Conservation (phyloP, 2,797 vertebrate genomes). For the Gobio occitaniae region DNA sequence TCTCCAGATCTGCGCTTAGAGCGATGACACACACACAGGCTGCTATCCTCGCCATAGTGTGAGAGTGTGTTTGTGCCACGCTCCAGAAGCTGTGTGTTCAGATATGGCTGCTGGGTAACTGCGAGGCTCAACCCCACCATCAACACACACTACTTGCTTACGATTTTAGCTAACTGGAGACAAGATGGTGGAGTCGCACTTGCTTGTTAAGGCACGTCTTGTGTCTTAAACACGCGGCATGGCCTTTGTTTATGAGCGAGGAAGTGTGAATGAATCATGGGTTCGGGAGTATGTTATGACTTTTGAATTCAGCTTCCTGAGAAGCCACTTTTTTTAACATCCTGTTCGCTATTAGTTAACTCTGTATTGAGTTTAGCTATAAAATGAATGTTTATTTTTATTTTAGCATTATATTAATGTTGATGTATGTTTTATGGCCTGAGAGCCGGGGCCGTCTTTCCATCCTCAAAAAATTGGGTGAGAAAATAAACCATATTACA, state of each 20-base stretch:
- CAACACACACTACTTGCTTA: constrained; percentile 43
- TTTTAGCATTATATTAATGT: background rate
- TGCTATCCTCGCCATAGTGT: constrained; percentile 3
- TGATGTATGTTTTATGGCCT: background rate
- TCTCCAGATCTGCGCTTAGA: constrained; percentile 39
- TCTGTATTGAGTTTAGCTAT: background rate
- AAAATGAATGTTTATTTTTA: background rate
- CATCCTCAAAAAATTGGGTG: no score
- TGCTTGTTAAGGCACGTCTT: constrained; percentile 48
- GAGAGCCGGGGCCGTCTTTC: background rate
- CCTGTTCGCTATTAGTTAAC: background rate
- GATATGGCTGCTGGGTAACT: constrained; percentile 55
- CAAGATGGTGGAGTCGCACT: constrained; percentile 41
- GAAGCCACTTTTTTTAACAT: constrained; percentile 6
- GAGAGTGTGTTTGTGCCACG: constrained; percentile 46
- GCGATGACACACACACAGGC: background rate
- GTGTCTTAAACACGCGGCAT: constrained; percentile 29
- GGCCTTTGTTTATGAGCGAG: constrained; percentile 55
- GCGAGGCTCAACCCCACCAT: constrained; percentile 42
- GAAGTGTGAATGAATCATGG: constrained; percentile 45
- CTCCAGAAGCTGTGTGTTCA: constrained; percentile 52
- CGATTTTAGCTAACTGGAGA: constrained; percentile 30
- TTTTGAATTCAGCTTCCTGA: constrained; percentile 26
- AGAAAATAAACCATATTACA: no score
- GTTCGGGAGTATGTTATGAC: constrained; percentile 37